Evolutionary conservation across 2,113 vertebrate species (phyloP).

Genomic region (Hydrochoerus hydrochaeris): DNA sequence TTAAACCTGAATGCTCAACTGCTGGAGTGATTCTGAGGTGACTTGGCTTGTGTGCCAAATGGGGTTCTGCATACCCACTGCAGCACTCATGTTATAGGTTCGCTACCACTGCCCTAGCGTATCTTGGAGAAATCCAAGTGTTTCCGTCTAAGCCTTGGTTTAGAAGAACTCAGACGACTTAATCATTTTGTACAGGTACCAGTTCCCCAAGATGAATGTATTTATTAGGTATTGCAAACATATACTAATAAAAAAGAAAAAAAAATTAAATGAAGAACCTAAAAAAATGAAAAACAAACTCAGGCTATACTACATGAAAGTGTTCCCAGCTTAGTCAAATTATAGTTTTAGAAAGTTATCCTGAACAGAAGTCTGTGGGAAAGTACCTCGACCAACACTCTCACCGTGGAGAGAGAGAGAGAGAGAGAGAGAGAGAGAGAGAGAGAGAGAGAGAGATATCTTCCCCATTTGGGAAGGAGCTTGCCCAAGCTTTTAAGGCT

Average conservation of each 20-base stretch:
- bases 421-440: too few species aligned
- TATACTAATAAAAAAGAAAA: neutral
- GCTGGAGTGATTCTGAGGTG: neutral
- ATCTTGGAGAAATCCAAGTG: neutral
- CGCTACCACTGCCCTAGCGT: neutral
- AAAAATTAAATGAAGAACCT: neutral
- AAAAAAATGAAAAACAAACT: neutral
- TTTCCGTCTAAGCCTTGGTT: neutral
- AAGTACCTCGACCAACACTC: neutral
- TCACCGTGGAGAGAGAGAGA: neutral
- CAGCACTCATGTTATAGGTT: neutral
- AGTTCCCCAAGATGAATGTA: neutral
- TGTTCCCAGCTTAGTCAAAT: neutral
- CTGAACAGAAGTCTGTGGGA: neutral
- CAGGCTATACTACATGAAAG: neutral
- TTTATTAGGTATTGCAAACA: neutral
- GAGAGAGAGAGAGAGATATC: too few species aligned
- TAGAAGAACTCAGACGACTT: neutral
- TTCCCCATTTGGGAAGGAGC: neutral
- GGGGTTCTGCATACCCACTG: neutral
- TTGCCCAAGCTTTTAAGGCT: neutral
- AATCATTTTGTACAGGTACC: neutral
- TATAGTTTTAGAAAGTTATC: neutral
- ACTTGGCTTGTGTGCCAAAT: neutral
- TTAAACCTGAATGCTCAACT: neutral